Evolutionary conservation across 1,140 invertebrate species (phyloP), one percentile per base, ranked within the genome.

Genomic region (Drosophila navojoa): DNA sequence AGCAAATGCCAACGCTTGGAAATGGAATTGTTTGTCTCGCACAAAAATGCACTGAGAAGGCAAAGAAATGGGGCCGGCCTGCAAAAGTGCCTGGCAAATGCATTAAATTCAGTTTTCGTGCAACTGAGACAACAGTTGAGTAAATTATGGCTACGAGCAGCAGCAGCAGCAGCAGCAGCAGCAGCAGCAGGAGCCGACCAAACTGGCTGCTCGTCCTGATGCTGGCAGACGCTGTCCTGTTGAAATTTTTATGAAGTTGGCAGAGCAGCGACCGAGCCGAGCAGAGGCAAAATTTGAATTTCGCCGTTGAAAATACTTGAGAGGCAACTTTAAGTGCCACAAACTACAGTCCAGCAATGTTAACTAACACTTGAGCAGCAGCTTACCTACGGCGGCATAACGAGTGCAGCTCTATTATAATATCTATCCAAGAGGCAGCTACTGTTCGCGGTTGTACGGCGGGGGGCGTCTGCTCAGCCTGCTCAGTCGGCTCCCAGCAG

Each of bases 101-200:
- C 82, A 86, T 86, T 87, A 86, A 86, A 86, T 86, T 86, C 82
- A 86, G 82, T 86, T 86, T 79, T 79, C 82, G 74, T 86, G 82
- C 82, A 87, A 86, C 82, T 86, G 82, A 86, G 82, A 86, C 82
- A 86, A 87, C 82, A 81, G 82, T 86, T 86, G 82, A 86, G 82
- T 86, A 86, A 86, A 86, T 86, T 86, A 86, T 86, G 82, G 82
- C 82, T 70, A 87, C 76, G 71, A 79, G 76, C 71, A 76, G 45
- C 40, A 61, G 66, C 40, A 52, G 42, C 40, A 42, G 40, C 5
- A 15, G 76, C 76, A 76, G 35, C 40, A 61, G 71, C 42, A 52
- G 29, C 50, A 15, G 42, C 11, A 10, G 35, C 35, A 38, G 35
- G 35, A 38, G 11, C 54, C 27, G 50, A 62, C 55, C 54, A 45